phyloP scores from a whole-genome alignment of 2,113 vertebrate genomes.

The Mormyrus iriodes region DNA sequence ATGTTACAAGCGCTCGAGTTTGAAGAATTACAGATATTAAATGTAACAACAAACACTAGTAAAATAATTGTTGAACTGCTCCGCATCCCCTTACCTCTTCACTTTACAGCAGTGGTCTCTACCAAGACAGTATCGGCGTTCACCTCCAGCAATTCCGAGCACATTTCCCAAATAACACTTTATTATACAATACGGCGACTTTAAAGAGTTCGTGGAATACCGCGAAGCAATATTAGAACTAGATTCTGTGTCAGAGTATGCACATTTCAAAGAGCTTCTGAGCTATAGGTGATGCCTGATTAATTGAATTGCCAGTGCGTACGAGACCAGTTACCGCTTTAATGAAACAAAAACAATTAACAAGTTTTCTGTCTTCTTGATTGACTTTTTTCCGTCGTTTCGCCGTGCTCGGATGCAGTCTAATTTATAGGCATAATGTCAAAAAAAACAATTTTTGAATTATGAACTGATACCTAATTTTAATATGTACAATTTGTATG shows the following conservation, averaged over 20 bases:
- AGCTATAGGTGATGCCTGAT: background rate
- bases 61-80: background rate
- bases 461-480: background rate
- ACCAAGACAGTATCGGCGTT: background rate
- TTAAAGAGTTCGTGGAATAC: background rate
- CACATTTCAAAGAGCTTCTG: background rate
- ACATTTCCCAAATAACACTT: background rate
- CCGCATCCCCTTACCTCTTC: background rate
- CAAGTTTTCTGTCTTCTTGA: background rate
- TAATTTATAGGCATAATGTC: background rate
- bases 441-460: background rate
- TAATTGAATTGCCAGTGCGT: background rate
- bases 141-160: too few species aligned
- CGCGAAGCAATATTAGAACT: background rate
- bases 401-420: background rate
- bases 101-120: background rate
- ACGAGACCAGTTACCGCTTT: background rate
- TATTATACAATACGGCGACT: background rate
- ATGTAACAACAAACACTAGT: background rate
- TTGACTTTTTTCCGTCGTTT: background rate
- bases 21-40: background rate
- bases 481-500: background rate
- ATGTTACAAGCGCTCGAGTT: background rate
- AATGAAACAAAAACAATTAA: background rate
- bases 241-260: background rate